These are phyloP conservation scores for Leptinotarsa peninsularis DNA, from an alignment of 2,888 invertebrate species.

Conservation along the genomic window DNA sequence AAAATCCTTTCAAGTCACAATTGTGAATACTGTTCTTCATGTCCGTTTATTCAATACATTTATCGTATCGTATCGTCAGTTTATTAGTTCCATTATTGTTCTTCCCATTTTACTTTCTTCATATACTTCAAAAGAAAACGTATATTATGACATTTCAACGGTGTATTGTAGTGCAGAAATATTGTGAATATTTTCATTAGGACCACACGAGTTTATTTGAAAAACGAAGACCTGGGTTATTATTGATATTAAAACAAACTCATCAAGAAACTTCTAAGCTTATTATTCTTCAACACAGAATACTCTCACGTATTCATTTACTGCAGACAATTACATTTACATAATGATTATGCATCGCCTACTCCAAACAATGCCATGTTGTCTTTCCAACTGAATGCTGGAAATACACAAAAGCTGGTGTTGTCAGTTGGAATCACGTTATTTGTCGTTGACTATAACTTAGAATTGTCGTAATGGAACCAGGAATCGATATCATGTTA, in stretches of 20 bases:
- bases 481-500: no score
- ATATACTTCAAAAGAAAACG: no score
- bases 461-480: neutral
- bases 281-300: neutral
- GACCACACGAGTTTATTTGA: no score
- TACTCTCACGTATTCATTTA: constrained; percentile 5
- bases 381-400: constrained; percentile 5
- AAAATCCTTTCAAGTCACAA: no score
- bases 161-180: no score
- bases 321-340: constrained; percentile 5
- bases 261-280: neutral
- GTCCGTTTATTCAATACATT: no score
- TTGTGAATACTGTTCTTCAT: no score
- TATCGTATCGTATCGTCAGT: no score
- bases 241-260: neutral
- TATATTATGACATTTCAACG: no score
- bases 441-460: neutral
- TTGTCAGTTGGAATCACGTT: neutral
- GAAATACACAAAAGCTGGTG: neutral
- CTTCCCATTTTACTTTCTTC: no score
- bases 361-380: constrained; percentile 7
- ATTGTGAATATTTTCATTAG: no score
- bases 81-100: no score
- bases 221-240: neutral
- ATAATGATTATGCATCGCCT: constrained; percentile 13